These are phyloP conservation scores for Hylyphantes graminicola DNA, from an alignment of 1,140 invertebrate genomes.

Conservation along the genomic window DNA sequence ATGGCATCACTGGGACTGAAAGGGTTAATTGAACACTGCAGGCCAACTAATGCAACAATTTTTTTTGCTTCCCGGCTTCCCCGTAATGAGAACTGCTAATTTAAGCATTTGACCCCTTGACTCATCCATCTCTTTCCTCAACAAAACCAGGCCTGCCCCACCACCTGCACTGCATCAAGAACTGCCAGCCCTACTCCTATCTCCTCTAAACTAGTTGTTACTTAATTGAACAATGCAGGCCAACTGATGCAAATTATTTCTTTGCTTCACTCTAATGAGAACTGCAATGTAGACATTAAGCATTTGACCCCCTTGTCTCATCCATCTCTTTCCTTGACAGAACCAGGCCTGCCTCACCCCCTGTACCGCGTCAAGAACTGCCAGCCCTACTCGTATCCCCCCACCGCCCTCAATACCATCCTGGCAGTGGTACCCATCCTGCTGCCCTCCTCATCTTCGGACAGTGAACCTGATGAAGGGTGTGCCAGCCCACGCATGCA, in stretches of 20 bases:
- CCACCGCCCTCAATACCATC: conserved; percentile 43
- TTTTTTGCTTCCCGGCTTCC: too few species aligned
- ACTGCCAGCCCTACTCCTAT: conserved; percentile 46
- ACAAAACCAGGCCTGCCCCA: conserved; percentile 54
- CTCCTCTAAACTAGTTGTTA: not conserved
- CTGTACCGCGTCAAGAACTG: conserved; percentile 50
- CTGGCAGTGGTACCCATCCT: conserved; percentile 46
- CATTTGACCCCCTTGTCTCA: not conserved
- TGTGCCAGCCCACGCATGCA: conserved; percentile 71
- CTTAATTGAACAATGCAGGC: too few species aligned
- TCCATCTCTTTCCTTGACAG: conserved; percentile 10
- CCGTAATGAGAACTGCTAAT: too few species aligned
- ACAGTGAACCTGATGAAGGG: conserved; percentile 81
- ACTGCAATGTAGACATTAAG: too few species aligned
- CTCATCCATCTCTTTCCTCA: not conserved
- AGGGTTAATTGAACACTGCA: too few species aligned
- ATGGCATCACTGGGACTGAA: too few species aligned
- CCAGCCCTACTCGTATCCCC: conserved; percentile 46
- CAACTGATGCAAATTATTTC: too few species aligned
- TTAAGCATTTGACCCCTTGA: too few species aligned
- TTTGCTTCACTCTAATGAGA: too few species aligned
- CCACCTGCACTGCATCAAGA: conserved; percentile 42
- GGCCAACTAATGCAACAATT: too few species aligned
- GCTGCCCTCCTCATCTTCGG: conserved; percentile 80
- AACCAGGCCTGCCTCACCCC: conserved; percentile 55